A percentile compares a stretch with the other conserved stretches of the same genome.
phyloP scores from a whole-genome alignment of 2,113 vertebrate genomes.

The Larimichthys polyactis region DNA sequence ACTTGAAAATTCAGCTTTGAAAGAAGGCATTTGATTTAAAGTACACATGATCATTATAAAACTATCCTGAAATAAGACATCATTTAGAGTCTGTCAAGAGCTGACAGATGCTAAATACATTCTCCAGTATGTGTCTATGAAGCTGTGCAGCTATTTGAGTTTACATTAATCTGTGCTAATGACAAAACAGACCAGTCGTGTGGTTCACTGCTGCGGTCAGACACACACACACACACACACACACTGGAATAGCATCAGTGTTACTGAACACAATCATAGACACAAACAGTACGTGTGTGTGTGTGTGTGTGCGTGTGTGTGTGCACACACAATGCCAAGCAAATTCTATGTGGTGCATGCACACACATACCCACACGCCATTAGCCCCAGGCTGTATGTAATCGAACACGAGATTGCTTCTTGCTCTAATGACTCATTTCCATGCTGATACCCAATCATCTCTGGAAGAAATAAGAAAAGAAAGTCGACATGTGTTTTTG shows the following conservation, averaged over 20 bases:
- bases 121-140: not conserved
- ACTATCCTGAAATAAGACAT: not conserved
- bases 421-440: constrained; percentile 61
- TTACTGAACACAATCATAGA: not conserved
- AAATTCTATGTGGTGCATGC: not conserved
- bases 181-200: not conserved
- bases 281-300: not conserved
- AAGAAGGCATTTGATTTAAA: too few species aligned
- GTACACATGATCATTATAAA: not conserved
- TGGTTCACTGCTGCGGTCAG: not conserved
- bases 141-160: not conserved
- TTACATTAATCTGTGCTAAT: not conserved
- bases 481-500: constrained; percentile 57
- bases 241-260: not conserved
- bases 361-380: constrained; percentile 28
- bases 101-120: too few species aligned
- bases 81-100: too few species aligned
- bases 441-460: constrained; percentile 57
- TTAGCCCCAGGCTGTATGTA: constrained; percentile 44
- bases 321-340: not conserved
- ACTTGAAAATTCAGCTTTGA: not conserved
- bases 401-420: constrained; percentile 57
- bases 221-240: not conserved
- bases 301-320: too few species aligned
- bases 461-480: constrained; percentile 50